Evolutionary conservation across 2,113 vertebrate species (phyloP).

Genomic region (Marcusenius ussheri): DNA sequence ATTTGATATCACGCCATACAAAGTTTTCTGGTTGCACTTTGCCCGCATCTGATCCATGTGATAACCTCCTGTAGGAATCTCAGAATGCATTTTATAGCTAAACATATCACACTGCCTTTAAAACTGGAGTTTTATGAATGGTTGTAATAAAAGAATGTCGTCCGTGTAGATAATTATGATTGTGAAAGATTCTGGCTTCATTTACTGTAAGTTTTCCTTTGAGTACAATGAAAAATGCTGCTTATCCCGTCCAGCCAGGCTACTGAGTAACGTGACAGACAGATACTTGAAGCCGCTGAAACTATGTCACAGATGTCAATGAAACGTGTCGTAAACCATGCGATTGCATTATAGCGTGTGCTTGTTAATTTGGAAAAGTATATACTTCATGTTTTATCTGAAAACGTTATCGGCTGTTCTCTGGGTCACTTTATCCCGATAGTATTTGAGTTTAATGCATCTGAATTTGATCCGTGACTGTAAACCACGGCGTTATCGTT

Average conservation of each 20-base stretch:
- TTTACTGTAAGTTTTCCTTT: neutral
- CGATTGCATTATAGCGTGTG: neutral
- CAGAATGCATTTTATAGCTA: neutral
- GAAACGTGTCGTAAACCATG: neutral
- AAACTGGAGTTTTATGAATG: neutral
- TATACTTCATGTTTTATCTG: neutral
- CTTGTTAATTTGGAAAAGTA: neutral
- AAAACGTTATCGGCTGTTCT: neutral
- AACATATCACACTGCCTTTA: neutral
- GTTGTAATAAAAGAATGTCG: neutral
- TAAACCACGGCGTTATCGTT: neutral
- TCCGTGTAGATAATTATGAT: neutral
- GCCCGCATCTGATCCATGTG: neutral
- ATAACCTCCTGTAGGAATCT: neutral
- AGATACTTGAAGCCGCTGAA: neutral
- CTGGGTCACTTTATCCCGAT: neutral
- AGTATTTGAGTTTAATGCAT: neutral
- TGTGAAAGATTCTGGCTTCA: neutral
- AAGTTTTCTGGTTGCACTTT: neutral
- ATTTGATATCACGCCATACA: neutral
- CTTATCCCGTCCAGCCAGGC: neutral
- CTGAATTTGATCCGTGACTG: neutral
- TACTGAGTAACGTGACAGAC: neutral
- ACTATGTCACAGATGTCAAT: neutral
- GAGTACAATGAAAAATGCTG: neutral